Evolutionary conservation across 2,797 vertebrate genomes (phyloP).

Genomic region (Rhynchonycteris naso): DNA sequence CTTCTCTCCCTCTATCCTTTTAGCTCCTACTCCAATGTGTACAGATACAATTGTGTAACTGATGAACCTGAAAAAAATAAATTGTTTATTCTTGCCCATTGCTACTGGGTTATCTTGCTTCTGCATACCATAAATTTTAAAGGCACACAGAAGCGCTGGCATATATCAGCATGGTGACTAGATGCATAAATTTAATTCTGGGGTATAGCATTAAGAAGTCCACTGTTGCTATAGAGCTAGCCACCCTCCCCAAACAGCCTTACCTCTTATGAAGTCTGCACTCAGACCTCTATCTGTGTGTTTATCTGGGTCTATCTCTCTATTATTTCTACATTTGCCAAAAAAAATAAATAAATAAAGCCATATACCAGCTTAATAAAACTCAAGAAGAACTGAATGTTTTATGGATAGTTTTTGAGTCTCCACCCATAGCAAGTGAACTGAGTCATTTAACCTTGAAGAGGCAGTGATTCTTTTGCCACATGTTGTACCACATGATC

Average conservation of each 20-base stretch:
- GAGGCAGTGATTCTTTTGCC: not conserved
- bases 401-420: not conserved
- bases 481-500: not conserved
- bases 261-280: not conserved
- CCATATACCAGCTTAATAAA: not conserved
- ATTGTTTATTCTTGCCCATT: not conserved
- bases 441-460: not conserved
- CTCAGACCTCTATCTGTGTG: not conserved
- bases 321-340: constrained; percentile 34
- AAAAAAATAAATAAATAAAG: not conserved
- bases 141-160: not conserved
- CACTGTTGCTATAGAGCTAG: not conserved
- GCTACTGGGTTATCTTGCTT: not conserved
- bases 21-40: not conserved
- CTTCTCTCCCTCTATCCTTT: not conserved
- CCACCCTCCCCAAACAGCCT: not conserved
- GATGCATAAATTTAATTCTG: not conserved
- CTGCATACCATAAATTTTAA: not conserved
- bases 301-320: not conserved
- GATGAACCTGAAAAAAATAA: not conserved
- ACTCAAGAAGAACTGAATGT: not conserved
- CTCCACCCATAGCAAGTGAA: not conserved
- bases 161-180: not conserved
- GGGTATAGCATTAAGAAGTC: not conserved
- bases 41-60: not conserved